Evolutionary conservation across 1,140 invertebrate genomes (phyloP), one percentile per base, ranked within the genome.

Genomic region (Drosophila biarmipes): DNA sequence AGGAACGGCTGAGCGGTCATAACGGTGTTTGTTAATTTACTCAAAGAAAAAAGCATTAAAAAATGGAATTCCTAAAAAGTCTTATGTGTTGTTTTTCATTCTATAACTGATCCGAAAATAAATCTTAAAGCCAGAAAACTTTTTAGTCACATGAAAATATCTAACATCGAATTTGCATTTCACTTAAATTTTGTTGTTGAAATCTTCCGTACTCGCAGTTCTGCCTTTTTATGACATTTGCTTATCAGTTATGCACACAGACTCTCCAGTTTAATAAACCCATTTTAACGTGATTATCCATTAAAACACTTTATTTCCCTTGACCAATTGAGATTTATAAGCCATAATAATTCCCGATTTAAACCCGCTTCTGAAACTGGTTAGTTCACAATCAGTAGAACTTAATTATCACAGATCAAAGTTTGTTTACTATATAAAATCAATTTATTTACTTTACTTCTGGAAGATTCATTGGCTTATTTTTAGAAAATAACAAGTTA

Each of bases 271-370:
- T n/a, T 14, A 17, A 8, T 19, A 4, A 11, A 42, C 3, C 19
- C 3, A 17, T 15, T 15, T 40, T 5, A 40, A 40, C 38, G 5
- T 46, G 21, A n/a, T n/a, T 8, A 3, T 8, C 21, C 6, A 4
- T 10, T 17, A 19, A 1, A 56, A 7, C 35, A 19, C 14, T 38
- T 56, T n/a, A 37, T 38, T 29, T 38, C 15, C 6, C 15, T n/a
- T 55, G 51, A 59, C 12, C 34, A 38, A 52, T 58, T 34, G 14
- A 58, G 52, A 58, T 21, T 21, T 31, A 31, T 10, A 31, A 31
- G 29, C 8, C 6, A 29, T 29, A 19, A 34, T 34, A 34, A 35
- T 35, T 37, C 56, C 34, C 11, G 56, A 27, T 37, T 35, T 15
- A 27, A 12, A 27, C 11, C 14, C n/a, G 53, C 42, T 45, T 21